Evolutionary conservation across 2,888 invertebrate genomes (phyloP), one percentile per base, ranked within the genome.

Genomic region (Stenichneumon culpator): DNA sequence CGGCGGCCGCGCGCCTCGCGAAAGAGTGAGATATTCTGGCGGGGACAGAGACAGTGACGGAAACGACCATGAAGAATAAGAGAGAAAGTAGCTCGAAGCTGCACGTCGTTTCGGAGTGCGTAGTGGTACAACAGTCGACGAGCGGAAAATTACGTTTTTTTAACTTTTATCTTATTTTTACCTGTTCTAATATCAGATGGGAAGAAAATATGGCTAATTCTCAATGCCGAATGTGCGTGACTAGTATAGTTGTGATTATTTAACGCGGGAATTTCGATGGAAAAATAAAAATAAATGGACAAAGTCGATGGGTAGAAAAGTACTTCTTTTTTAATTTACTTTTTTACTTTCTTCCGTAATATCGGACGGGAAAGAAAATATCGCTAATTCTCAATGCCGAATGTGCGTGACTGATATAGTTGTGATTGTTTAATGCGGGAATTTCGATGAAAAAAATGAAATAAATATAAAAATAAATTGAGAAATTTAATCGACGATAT

Each of bases 1-100:
- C 75, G 50, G 47, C 75, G 52, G 63, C 52, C 44, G 44, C 39
- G 67, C 14, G 44, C 14, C 32, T 57, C 44, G 63, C 50, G 50
- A 50, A 39, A 65, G 50, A 72, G 28, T 47, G 22, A 22, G 52
- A 57, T 44, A 39, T 57, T 28, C 19, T 22, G 54, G 60, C 22
- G 65, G 39, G 60, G 57, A 65, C 36, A 50, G n/a, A 36, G 19
- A 65, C 32, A 36, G 52, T 39, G 25, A 63, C 32, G 39, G 44
- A 65, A 63, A 74, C 57, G 81, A 81, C 81, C 81, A 50, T 74
- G 68, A 74, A 81, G 74, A 74, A 79, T 36, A 79, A 83, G 67
- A 83, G 79, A 75, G 74, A 74, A 79, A 83, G 63, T 67, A 32
- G 7, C 39, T 32, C 44, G 44, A 74, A 47, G 63, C 60, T 63